Conservation (phyloP, 2,113 vertebrate genomes). For the Malurus melanocephalus region DNA sequence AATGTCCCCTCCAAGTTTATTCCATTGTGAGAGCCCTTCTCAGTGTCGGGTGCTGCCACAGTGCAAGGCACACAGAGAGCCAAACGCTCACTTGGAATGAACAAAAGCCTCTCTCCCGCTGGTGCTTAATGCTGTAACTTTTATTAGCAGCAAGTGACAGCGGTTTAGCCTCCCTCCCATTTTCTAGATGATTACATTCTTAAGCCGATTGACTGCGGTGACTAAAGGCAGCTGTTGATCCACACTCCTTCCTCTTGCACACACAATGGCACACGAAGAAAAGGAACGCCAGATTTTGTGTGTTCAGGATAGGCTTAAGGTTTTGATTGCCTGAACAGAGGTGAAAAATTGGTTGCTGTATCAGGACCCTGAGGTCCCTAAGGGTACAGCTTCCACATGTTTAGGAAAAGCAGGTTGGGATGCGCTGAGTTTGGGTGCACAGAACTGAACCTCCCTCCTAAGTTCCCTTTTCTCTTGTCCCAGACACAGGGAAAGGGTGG, state of each 20-base stretch:
- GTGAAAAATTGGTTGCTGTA: not conserved
- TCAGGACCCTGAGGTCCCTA: not conserved
- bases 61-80: conserved; percentile 4
- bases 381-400: not conserved
- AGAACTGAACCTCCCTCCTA: not conserved
- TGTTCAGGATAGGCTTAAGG: not conserved
- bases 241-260: conserved; percentile 24
- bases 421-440: not conserved
- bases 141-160: conserved; percentile 38
- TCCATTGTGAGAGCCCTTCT: not conserved
- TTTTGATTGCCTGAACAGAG: conserved; percentile 12
- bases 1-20: not conserved
- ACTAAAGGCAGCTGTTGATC: conserved; percentile 51
- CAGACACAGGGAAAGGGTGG: not conserved
- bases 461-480: not conserved
- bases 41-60: not conserved
- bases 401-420: not conserved
- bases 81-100: conserved; percentile 9
- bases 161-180: conserved; percentile 4
- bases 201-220: conserved; percentile 42
- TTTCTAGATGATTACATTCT: conserved; percentile 45
- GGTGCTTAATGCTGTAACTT: conserved; percentile 42
- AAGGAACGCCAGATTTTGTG: not conserved
- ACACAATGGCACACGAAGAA: conserved; percentile 1
- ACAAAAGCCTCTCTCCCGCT: conserved; percentile 41